Evolutionary conservation across 1,140 invertebrate genomes (phyloP), one percentile per base, ranked within the genome.

Genomic region (Zaprionus tsacasi): DNA sequence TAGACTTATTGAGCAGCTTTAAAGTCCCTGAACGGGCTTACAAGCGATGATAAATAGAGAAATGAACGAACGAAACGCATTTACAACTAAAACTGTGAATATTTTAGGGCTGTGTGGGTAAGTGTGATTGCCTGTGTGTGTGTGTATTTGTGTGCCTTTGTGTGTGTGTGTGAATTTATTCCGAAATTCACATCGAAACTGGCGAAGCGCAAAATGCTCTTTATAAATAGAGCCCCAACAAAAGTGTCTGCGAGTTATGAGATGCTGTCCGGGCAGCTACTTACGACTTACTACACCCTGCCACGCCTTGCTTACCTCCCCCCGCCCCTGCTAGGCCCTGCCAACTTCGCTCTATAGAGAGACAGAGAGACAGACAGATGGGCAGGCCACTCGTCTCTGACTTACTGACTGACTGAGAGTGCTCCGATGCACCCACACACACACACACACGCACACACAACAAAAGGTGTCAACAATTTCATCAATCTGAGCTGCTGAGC

Each of bases 391-490:
- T 50, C 12, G 36, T 56, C 21, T 63, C 21, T 45, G 52, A 25
- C 11, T 56, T 38, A 57, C 33, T 70, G 48, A 30, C 45, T 61
- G 60, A 63, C 60, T 50, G 60, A 63, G n/a, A 63, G n/a, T 63
- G 45, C 17, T 61, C 50, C 40, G 43, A 65, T 30, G 15, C 45
- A 56, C 21, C 1, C 21, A 21, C 64, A 64, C 63, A 63, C 64
- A 64, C 63, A 63, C 64, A 64, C 63, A 63, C 21, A 21, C 21
- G 21, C 21, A 21, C 21, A 21, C 64, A 64, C 63, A 63, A 77
- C 72, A 86, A 87, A 86, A 82, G 82, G 79, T 86, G 82, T 76
- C 72, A 79, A 81, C 58, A 70, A 71, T 76, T 70, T 54, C 70
- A 71, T 74, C 81, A 71, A 59, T 66, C 63, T 61, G 35, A 40